These are phyloP conservation scores for Nesidiocoris tenuis DNA, from an alignment of 2,888 invertebrate genomes.

Conservation along the genomic window DNA sequence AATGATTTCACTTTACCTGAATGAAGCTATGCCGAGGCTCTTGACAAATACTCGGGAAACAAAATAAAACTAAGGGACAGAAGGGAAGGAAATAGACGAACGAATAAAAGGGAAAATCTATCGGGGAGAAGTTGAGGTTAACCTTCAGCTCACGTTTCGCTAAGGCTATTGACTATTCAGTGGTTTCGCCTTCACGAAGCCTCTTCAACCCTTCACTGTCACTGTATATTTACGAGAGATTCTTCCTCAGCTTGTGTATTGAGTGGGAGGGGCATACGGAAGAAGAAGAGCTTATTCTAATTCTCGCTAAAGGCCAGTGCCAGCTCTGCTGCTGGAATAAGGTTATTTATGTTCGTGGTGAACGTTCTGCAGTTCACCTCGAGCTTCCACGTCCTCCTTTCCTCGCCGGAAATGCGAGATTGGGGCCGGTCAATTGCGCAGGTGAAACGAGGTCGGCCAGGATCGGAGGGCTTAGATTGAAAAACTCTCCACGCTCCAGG, in stretches of 20 bases:
- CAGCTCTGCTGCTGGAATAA: slow-evolving; percentile 24
- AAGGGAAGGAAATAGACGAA: background rate
- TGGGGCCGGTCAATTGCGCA: background rate
- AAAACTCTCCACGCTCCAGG: slow-evolving; percentile 29
- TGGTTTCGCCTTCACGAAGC: slow-evolving; percentile 29
- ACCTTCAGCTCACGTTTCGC: slow-evolving; percentile 38
- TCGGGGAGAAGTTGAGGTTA: slow-evolving; percentile 13
- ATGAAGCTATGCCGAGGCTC: background rate
- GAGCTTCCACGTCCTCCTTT: background rate
- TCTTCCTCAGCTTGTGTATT: slow-evolving; percentile 18
- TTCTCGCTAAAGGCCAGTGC: slow-evolving; percentile 22
- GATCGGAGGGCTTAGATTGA: slow-evolving; percentile 19
- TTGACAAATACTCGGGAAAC: slow-evolving; percentile 24
- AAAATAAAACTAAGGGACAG: background rate
- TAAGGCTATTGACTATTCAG: slow-evolving; percentile 38
- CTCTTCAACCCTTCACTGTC: slow-evolving; percentile 17
- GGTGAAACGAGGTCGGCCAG: too few species aligned
- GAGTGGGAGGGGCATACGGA: too few species aligned
- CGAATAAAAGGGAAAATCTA: slow-evolving; percentile 15
- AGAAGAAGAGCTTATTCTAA: slow-evolving; percentile 26
- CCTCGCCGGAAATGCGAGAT: background rate
- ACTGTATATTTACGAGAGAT: slow-evolving; percentile 38
- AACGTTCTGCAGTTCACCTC: background rate
- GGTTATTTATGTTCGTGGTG: slow-evolving; percentile 25
- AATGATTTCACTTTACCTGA: background rate